Base-by-base conservation (phyloP, 2,888 invertebrate genomes). In the Andrena fulva region DNA sequence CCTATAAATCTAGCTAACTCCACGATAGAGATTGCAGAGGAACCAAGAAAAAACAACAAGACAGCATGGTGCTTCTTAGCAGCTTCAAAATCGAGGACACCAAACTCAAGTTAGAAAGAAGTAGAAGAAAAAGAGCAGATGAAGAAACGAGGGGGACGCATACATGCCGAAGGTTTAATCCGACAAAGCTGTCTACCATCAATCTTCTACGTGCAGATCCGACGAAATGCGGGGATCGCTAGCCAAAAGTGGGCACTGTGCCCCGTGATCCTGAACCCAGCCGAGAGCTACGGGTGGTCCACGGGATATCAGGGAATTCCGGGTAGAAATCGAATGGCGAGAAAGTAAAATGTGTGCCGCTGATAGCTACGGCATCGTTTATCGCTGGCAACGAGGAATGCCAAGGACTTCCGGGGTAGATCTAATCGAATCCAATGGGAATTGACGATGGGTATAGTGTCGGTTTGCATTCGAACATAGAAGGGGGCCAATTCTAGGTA, bases 121-220 rank as follows among this genome's bases (percentile, higher is more conserved):
- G 12, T 42, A 42, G 12, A 42, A 12, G 12, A 3, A 12, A 12
- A 66, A 48, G 76, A 64, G 62, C 79, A 79, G 20, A 71, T 31
- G 27, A 4, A 27, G 70, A 35, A 48, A 24, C 54, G 59, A 66
- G 68, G 73, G 77, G 74, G 78, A 84, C 82, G 88, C 76, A 31
- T 50, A 89, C 87, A 84, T 86, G 85, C 85, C 84, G 85, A 84
- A 85, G 89, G 85, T 89, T 91, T 89, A 90, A 91, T 91, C 88
- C 81, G 82, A 82, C 72, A 63, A 79, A 85, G 73, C 86, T 77
- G 85, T 89, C 85, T 80, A 67, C 85, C 85, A 85, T 89, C 72
- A 77, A 87, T 87, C 84, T 78, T 84, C 78, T 76, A 72, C 67
- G 71, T 63, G 52, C 48, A 42, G 75, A 81, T 82, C 74, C 83